phyloP scores from a whole-genome alignment of 2,888 invertebrate species.

The Rotaria socialis region DNA sequence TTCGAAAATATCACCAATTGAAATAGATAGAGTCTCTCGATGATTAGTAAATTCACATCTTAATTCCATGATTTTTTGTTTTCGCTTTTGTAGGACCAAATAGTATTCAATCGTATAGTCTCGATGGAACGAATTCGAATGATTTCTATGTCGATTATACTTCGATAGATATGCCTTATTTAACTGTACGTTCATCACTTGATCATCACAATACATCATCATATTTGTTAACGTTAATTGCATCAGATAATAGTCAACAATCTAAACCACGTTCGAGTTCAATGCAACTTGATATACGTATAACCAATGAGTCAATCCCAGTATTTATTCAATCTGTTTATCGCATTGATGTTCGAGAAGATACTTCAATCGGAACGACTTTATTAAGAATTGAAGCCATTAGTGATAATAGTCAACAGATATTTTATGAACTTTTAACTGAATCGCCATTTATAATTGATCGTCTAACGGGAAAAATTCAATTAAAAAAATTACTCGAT shows the following conservation, averaged over 20 bases:
- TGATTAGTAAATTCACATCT: neutral
- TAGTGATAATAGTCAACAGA: conserved; percentile 67
- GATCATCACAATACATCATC: neutral
- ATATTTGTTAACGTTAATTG: neutral
- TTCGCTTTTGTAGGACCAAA: neutral
- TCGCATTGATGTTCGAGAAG: neutral
- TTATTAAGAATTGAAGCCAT: conserved; percentile 62
- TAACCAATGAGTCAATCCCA: neutral
- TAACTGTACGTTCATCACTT: neutral
- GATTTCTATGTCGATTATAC: conserved; percentile 19
- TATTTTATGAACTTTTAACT: conserved; percentile 67
- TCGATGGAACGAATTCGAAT: neutral
- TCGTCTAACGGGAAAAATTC: conserved; percentile 39
- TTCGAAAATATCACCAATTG: no score
- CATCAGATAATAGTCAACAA: neutral
- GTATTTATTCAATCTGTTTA: conserved; percentile 17
- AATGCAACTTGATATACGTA: neutral
- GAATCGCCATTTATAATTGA: conserved; percentile 42
- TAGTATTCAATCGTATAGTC: conserved; percentile 1
- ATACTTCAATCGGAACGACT: neutral
- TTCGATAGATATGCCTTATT: neutral
- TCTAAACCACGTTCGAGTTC: neutral
- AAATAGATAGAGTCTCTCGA: no score
- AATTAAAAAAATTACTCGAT: conserved; percentile 37
- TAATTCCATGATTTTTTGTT: neutral